A percentile compares a stretch with the other conserved stretches of the same genome.
Conservation (phyloP, 2,888 invertebrate genomes). For the Laothoe populi region DNA sequence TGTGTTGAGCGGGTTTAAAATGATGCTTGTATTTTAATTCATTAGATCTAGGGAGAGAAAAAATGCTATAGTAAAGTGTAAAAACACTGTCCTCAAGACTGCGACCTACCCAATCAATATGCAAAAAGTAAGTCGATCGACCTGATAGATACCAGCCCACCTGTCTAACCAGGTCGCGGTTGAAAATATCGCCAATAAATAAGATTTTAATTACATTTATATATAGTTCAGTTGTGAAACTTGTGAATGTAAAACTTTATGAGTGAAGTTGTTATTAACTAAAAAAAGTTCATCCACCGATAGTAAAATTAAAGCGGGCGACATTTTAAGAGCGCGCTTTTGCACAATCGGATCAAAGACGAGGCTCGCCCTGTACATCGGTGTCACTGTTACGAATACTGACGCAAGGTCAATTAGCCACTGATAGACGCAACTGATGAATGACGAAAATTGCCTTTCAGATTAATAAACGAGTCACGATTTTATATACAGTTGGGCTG, state of each 20-base stretch:
- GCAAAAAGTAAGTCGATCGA: slow-evolving; percentile 12
- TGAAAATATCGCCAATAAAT: slow-evolving; percentile 10
- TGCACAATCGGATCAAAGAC: slow-evolving; percentile 43
- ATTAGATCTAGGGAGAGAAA: not conserved
- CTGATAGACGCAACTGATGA: slow-evolving; percentile 14
- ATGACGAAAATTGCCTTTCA: slow-evolving; percentile 16
- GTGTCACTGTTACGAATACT: slow-evolving; percentile 40
- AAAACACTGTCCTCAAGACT: not conserved
- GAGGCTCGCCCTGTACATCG: slow-evolving; percentile 38
- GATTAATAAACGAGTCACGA: slow-evolving; percentile 16
- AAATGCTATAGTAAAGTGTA: not conserved
- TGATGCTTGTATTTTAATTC: slow-evolving; percentile 41
- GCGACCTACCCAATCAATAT: not conserved
- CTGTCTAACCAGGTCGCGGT: not conserved
- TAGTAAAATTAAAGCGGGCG: slow-evolving; percentile 23
- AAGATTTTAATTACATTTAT: slow-evolving; percentile 7
- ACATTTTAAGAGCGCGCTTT: slow-evolving; percentile 39
- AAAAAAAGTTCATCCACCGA: not conserved
- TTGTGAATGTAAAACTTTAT: not conserved
- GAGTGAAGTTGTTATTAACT: not conserved
- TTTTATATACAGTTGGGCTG: not conserved
- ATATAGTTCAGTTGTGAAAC: not conserved
- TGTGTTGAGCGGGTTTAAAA: slow-evolving; percentile 47
- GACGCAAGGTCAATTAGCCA: slow-evolving; percentile 36
- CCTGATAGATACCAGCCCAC: slow-evolving; percentile 26